A percentile compares a stretch with the other conserved stretches of the same genome.
These are phyloP conservation scores for Neoascia interrupta DNA, from an alignment of 2,888 invertebrate species.

Conservation along the genomic window DNA sequence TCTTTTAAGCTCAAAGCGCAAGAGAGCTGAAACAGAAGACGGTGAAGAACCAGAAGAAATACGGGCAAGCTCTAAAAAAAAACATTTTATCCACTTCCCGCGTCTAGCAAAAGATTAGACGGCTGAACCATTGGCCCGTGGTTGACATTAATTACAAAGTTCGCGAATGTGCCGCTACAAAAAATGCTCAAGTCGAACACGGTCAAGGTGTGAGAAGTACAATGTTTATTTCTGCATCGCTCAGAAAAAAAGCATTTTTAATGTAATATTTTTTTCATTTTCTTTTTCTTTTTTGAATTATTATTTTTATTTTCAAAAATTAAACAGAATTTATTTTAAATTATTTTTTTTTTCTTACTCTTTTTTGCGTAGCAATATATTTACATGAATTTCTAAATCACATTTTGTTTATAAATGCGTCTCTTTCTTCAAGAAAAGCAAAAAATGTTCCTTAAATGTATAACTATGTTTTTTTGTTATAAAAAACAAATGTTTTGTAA, in stretches of 20 bases:
- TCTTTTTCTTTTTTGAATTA: neutral
- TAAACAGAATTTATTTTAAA: too few species aligned
- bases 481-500: neutral
- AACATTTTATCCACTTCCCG: neutral
- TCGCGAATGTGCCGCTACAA: neutral
- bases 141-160: neutral
- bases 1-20: neutral
- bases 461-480: too few species aligned
- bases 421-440: too few species aligned
- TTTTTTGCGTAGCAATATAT: too few species aligned
- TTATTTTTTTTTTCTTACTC: too few species aligned
- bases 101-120: neutral
- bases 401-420: too few species aligned
- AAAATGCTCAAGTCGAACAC: neutral
- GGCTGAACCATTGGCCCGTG: neutral
- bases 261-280: neutral
- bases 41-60: neutral
- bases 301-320: too few species aligned
- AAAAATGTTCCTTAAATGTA: too few species aligned
- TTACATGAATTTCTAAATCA: too few species aligned
- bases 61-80: neutral
- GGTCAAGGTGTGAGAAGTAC: neutral
- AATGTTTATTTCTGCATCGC: neutral
- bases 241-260: neutral
- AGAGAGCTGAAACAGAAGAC: neutral